Conservation (phyloP, 2,888 invertebrate species). For the Dasysyrphus albostriatus region DNA sequence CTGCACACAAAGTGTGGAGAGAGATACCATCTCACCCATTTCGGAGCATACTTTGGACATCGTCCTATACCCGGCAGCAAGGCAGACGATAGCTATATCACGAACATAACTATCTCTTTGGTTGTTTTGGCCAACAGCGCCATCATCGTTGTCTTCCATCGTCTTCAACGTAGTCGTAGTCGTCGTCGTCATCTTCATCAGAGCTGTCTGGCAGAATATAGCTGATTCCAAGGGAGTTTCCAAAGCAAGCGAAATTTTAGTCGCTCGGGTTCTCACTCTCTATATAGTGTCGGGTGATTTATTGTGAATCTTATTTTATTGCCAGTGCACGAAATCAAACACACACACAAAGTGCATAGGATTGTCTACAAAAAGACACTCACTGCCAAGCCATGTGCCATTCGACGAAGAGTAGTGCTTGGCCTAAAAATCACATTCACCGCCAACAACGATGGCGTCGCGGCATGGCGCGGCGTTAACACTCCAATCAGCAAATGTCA, state of each 20-base stretch:
- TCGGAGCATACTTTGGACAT: conserved; percentile 49
- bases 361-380: conserved; percentile 38
- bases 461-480: conserved; percentile 43
- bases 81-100: conserved; percentile 64
- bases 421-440: conserved; percentile 73
- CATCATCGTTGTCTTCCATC: conserved; percentile 16
- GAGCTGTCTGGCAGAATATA: conserved; percentile 57
- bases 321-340: conserved; percentile 50
- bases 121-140: conserved; percentile 11
- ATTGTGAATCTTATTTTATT: conserved; percentile 69
- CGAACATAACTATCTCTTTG: conserved; percentile 45
- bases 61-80: conserved; percentile 56
- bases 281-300: conserved; percentile 57
- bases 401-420: conserved; percentile 39
- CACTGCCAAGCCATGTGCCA: conserved; percentile 29
- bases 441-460: conserved; percentile 51
- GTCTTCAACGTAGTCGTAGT: conserved; percentile 10
- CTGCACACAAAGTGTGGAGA: conserved; percentile 22
- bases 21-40: conserved; percentile 48
- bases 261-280: conserved; percentile 27
- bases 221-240: conserved; percentile 55
- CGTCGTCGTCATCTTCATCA: conserved; percentile 66
- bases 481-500: conserved; percentile 47
- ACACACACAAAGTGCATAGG: conserved; percentile 59
- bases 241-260: conserved; percentile 36